Evolutionary conservation across 1,140 invertebrate species (phyloP), one percentile per base, ranked within the genome.

Genomic region (Rhizoglyphus robini): DNA sequence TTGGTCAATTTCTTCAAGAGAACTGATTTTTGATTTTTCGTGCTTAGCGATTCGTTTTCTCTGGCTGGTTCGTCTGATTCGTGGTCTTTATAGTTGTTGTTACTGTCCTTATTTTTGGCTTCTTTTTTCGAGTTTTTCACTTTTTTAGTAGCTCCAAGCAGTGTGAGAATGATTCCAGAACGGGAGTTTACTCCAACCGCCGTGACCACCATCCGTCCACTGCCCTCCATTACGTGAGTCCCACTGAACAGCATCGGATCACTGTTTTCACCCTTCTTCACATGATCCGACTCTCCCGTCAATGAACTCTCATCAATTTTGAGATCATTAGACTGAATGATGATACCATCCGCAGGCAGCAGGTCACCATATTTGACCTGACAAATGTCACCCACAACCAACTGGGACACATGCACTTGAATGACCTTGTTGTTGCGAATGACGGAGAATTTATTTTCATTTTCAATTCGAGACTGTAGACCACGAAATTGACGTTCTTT

Each of bases 211-310:
- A 99, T 98, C 81, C 96, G 97, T 36, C 95, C 96, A 71, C 94
- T 98, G 59, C 96, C 96, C 79, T 99, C 96, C 96, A 99, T 99
- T 51, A 99, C 94, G 79, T 99, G 95, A 62, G 96, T 99, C 71
- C 95, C 94, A 73, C 93, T 97, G 72, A 97, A 83, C 72, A 98
- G 84, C 87, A 96, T 93, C 32, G 94, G 92, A 83, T 97, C 92
- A 74, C 82, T 84, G 57, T 81, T 75, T 76, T 88, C 86, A 65
- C 90, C 90, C 76, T 98, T 99, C 78, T 95, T 96, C 38, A 98
- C 94, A 81, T 96, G 92, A 81, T 98, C 95, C 13, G 93, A 97
- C 81, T 98, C 95, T 71, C 95, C 95, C 69, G 95, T 98, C 70
- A 99, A 81, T 70, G 93, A 96, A 65, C 93, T 96, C 79, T 98